phyloP scores from a whole-genome alignment of 2,797 vertebrate species.

The Urocyon cinereoargenteus region DNA sequence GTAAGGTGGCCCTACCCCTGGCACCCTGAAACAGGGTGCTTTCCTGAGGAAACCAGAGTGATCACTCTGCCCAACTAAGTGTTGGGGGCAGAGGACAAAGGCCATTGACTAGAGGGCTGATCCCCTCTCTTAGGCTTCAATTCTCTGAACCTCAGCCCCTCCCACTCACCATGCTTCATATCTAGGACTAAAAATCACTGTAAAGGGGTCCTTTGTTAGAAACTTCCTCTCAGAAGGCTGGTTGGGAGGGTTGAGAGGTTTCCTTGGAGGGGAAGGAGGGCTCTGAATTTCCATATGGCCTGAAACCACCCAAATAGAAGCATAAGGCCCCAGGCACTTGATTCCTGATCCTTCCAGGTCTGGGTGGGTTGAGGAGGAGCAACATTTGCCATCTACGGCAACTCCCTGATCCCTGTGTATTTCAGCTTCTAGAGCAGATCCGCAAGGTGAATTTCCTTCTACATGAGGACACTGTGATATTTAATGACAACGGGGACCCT shows the following conservation, averaged over 20 bases:
- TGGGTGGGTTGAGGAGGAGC: accelerated
- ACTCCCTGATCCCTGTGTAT: not conserved
- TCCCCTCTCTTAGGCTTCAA: not conserved
- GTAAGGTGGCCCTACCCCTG: conserved; percentile 81
- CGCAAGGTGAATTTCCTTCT: conserved; percentile 91
- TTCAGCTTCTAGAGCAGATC: conserved; percentile 91
- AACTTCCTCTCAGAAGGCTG: not conserved
- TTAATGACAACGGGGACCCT: conserved; percentile 88
- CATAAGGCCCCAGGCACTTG: not conserved
- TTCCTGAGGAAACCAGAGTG: not conserved
- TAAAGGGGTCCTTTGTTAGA: not conserved
- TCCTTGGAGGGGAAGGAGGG: not conserved
- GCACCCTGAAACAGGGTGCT: not conserved
- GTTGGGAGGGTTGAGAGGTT: not conserved
- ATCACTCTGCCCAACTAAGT: not conserved
- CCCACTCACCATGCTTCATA: not conserved
- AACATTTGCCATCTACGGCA: not conserved
- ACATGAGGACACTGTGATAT: conserved; percentile 86
- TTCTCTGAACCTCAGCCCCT: not conserved
- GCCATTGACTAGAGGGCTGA: too few relatives aligned
- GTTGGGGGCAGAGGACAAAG: not conserved
- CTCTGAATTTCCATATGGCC: not conserved
- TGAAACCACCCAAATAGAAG: not conserved
- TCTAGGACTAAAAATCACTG: not conserved
- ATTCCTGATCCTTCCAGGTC: not conserved